phyloP scores from a whole-genome alignment of 2,888 invertebrate species.

The Cephus spinipes region DNA sequence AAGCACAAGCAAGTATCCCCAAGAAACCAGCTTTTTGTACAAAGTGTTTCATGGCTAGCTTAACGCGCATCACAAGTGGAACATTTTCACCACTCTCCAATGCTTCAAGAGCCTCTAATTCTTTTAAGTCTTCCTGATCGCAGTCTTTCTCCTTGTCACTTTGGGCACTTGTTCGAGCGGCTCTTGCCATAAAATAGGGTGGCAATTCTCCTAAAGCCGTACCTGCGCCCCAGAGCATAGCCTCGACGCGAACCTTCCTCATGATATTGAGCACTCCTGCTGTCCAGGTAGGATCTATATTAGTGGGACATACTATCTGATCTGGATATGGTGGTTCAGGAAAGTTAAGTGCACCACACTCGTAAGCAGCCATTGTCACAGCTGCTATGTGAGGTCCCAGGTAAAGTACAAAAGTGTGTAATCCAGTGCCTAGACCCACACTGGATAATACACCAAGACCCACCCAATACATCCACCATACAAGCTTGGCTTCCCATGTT shows the following conservation, averaged over 20 bases:
- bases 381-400: constrained; percentile 99
- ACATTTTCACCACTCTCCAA: constrained; percentile 72
- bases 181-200: constrained; percentile 99
- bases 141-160: constrained; percentile 68
- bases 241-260: constrained; percentile 94
- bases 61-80: constrained; percentile 80
- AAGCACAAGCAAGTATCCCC: constrained; percentile 96
- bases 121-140: constrained; percentile 77
- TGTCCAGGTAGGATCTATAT: constrained; percentile 71
- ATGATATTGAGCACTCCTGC: constrained; percentile 94
- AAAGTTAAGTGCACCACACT: constrained; percentile 94
- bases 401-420: constrained; percentile 98
- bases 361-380: constrained; percentile 98
- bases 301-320: constrained; percentile 94
- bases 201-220: constrained; percentile 99
- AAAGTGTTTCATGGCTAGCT: constrained; percentile 86
- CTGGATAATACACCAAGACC: constrained; percentile 95
- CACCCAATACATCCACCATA: constrained; percentile 92
- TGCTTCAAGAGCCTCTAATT: constrained; percentile 78
- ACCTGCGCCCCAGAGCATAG: constrained; percentile 97
- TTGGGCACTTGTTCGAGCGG: constrained; percentile 75
- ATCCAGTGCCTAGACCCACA: constrained; percentile 96
- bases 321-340: constrained; percentile 99
- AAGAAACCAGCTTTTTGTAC: constrained; percentile 96
- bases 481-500: constrained; percentile 63